Conservation (phyloP, 2,797 vertebrate genomes). For the Helarctos malayanus region DNA sequence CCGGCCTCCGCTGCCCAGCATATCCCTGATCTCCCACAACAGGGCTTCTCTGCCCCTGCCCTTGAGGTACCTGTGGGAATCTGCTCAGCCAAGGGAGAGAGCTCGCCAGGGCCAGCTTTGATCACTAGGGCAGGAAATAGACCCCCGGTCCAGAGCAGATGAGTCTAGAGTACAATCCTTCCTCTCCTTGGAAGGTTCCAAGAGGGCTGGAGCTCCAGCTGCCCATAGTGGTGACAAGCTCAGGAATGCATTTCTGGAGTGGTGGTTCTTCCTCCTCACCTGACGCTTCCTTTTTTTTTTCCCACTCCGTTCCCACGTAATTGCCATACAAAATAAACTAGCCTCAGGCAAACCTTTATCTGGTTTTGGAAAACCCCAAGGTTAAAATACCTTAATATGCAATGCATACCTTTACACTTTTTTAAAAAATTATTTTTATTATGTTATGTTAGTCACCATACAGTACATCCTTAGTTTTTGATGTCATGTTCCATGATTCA, state of each 20-base stretch:
- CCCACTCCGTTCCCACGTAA: neutral
- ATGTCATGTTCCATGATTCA: no score
- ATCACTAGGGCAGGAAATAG: neutral
- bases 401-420: neutral
- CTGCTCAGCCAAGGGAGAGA: neutral
- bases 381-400: neutral
- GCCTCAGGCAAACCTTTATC: neutral
- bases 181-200: neutral
- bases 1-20: neutral
- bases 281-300: neutral
- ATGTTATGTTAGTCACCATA: no score
- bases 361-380: neutral
- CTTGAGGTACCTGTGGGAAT: neutral
- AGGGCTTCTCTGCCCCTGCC: neutral
- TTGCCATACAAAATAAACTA: neutral
- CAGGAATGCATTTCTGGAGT: neutral
- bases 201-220: neutral
- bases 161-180: neutral
- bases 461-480: no score
- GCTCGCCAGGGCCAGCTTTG: neutral
- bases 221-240: neutral
- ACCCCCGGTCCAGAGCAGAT: neutral
- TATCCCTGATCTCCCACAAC: neutral
- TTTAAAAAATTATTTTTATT: no score
- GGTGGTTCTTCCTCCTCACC: neutral